Evolutionary conservation across 2,797 vertebrate species (phyloP), one percentile per base, ranked within the genome.

Genomic region (Danio tinwini): DNA sequence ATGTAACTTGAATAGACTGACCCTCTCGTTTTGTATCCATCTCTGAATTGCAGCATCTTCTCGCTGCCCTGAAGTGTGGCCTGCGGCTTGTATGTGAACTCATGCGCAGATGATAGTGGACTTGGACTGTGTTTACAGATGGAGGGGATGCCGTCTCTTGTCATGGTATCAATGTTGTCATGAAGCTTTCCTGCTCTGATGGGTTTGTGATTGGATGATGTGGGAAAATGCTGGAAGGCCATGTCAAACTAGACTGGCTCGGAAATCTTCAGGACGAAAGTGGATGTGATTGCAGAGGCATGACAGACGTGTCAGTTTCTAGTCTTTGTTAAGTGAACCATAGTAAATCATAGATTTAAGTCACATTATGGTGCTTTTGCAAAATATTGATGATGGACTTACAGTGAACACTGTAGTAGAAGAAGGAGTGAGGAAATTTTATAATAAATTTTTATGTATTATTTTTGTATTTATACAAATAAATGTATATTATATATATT

Each of bases 191-290:
- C 56, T 86, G 84, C 80, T 84, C 62, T 61, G 74, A 53, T 82
- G 80, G 64, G 53, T 82, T 81, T 56, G 63, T 80, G 82, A 77
- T 45, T 49, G 75, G 83, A 63, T 85, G 86, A 76, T 81, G 82
- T 73, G 75, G 85, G 82, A 59, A 69, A 80, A 40, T 74, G 80
- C 83, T 84, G 79, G 75, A 82, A 81, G 86, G 58, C 80, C 81
- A 74, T 39, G 74, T 86, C 82, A 87, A 85, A 84, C 83, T 82
- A 81, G 79, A 85, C 81, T 80, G 84, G 76, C 42, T 63, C 64
- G 10, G 83, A 83, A 86, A 82, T 61, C 82, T 86, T 69, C 80
- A 85, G 65, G 14, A 84, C 83, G 82, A 88, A 84, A 78, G 73
- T 84, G 81, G 80, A 78, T 81, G 11, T 74, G 50, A 56, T 63